A percentile compares a stretch with the other conserved stretches of the same genome.
Conservation (phyloP, 2,888 invertebrate species). For the Zootermopsis nevadensis region DNA sequence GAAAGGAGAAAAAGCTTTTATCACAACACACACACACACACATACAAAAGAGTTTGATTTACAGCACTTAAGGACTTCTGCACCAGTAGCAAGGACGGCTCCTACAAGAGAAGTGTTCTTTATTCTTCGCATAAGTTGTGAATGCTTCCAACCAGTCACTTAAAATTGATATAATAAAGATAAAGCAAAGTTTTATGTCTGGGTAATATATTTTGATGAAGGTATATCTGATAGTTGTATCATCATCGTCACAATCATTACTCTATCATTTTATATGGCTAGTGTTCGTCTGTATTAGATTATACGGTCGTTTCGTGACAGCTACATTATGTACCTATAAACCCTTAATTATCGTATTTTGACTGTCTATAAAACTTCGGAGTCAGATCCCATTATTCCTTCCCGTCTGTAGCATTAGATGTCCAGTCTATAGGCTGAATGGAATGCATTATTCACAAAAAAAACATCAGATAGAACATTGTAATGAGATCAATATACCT, state of each 20-base stretch:
- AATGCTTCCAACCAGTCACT: not conserved
- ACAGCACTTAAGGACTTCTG: conserved; percentile 3
- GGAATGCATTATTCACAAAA: no score
- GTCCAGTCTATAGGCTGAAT: no score
- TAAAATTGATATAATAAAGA: conserved; percentile 28
- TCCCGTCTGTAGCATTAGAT: no score
- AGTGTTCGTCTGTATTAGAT: conserved; percentile 6
- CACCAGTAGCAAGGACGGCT: not conserved
- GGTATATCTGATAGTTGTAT: not conserved
- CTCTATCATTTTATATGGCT: not conserved
- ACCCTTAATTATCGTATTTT: conserved; percentile 18
- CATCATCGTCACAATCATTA: not conserved
- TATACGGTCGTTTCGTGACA: not conserved
- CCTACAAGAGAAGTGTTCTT: not conserved
- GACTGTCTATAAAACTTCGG: conserved; percentile 16
- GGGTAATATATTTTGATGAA: not conserved
- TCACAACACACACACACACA: not conserved
- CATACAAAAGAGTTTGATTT: conserved; percentile 24
- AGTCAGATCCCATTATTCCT: not conserved
- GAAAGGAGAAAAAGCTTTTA: not conserved
- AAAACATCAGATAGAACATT: no score
- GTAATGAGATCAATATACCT: no score
- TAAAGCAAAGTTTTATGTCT: conserved; percentile 6
- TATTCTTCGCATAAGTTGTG: not conserved
- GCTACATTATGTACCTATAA: conserved; percentile 9